Base-by-base conservation (phyloP, 2,113 vertebrate genomes). In the Ptilorrhoa leucosticta region DNA sequence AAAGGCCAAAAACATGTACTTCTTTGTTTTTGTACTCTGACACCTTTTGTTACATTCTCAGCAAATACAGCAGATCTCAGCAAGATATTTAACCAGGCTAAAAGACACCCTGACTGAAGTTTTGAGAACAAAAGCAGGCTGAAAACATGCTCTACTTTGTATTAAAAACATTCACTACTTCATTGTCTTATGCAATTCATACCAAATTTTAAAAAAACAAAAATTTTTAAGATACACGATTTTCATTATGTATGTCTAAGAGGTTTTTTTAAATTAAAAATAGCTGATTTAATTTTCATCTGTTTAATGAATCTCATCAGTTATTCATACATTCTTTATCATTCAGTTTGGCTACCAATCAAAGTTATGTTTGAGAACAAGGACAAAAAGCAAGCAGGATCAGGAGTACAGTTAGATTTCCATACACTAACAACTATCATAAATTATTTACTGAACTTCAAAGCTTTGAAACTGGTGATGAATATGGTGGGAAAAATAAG, bases 381-480 rank as follows among this genome's bases (percentile, higher is more conserved):
- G 95, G 97, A 97, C 96, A 96, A 96, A 97, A 97, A 96, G 56
- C 95, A 95, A 90, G 90, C 61, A 28, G 48, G 81, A 98, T 97
- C 94, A 97, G 96, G 97, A 95, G 64, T 91, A 97, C 7, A 31
- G 73, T 83, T 96, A 97, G 95, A 98, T 97, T 98, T 96, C 94
- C 94, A 96, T 94, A 90, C 92, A 89, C 94, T 98, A 98, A 97
- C 97, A 98, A 97, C 95, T 53, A 45, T 66, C 48, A 98, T 98
- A 91, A 97, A 98, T 98, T 97, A 98, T 98, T 98, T 94, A 98
- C 83, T 70, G 73, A 95, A 96, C 95, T 97, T 98, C 98, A 98
- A 98, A 98, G 98, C 96, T 94, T 97, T 96, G 93, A 96, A 97
- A 97, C 82, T 88, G 77, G 90, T 93, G 90, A 98, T 97, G 95